These are phyloP conservation scores for Lepus oiostolus DNA, from an alignment of 2,797 vertebrate genomes.

Conservation along the genomic window DNA sequence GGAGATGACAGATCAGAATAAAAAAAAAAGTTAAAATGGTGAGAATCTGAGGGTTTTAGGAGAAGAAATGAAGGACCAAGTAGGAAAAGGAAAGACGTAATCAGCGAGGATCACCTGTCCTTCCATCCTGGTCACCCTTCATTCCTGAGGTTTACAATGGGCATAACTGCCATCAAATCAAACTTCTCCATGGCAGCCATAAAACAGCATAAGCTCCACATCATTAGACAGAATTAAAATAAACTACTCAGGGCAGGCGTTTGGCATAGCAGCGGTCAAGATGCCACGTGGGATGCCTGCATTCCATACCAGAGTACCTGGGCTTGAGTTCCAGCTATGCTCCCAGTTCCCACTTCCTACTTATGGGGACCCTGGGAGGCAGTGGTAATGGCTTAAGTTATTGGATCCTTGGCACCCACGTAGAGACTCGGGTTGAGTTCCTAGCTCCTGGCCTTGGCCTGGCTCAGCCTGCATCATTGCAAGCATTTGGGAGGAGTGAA, in stretches of 20 bases:
- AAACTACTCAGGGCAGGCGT: background rate
- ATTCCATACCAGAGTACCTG: too few species aligned
- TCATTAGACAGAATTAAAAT: background rate
- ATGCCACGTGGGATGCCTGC: too few species aligned
- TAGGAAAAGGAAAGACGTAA: background rate
- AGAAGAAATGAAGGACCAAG: constrained; percentile 4
- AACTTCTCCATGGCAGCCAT: background rate
- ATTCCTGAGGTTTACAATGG: background rate
- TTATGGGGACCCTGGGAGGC: too few species aligned
- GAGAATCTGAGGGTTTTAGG: background rate
- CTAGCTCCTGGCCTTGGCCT: too few species aligned
- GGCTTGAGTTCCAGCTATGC: too few species aligned
- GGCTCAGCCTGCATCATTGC: too few species aligned
- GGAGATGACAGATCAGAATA: background rate
- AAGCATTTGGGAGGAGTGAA: too few species aligned
- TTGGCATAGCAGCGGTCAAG: too few species aligned
- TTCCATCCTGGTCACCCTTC: background rate
- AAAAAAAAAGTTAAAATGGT: background rate
- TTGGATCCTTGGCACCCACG: too few species aligned
- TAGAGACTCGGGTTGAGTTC: too few species aligned
- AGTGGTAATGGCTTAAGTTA: too few species aligned
- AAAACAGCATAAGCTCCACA: background rate
- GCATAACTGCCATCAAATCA: background rate
- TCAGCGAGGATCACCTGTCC: background rate
- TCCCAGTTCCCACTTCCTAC: too few species aligned